Evolutionary conservation across 2,888 invertebrate species (phyloP).

Genomic region (Drosophila vallismaia): DNA sequence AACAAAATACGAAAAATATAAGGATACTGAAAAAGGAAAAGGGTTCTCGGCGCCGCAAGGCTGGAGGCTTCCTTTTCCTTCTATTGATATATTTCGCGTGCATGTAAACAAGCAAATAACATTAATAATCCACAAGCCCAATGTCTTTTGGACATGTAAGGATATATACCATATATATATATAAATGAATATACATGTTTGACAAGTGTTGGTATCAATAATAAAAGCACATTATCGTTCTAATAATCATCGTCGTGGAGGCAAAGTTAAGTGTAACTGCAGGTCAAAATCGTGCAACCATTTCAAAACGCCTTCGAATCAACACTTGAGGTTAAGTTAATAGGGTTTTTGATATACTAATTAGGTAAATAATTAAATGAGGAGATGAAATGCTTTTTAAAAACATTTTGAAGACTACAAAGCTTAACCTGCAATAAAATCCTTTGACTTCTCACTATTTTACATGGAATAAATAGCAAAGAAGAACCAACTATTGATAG

Average conservation of each 20-base stretch:
- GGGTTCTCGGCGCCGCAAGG: conserved; percentile 12
- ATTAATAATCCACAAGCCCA: conserved; percentile 56
- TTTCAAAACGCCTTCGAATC: conserved; percentile 3
- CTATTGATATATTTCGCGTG: conserved; percentile 61
- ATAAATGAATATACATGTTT: background rate
- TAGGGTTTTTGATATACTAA: too few relatives aligned
- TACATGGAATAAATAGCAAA: too few relatives aligned
- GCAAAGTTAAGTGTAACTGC: conserved; percentile 71
- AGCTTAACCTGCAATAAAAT: too few relatives aligned
- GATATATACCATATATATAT: background rate
- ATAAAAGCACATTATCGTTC: conserved; percentile 58
- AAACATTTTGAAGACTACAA: too few relatives aligned
- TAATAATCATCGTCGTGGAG: conserved; percentile 18
- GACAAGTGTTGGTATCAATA: conserved; percentile 70
- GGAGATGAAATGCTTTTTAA: too few relatives aligned
- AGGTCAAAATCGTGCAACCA: conserved; percentile 64
- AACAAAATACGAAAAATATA: background rate
- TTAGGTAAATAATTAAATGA: too few relatives aligned
- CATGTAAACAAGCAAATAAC: conserved; percentile 73
- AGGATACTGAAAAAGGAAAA: background rate
- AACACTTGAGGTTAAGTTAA: background rate
- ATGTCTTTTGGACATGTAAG: conserved; percentile 8
- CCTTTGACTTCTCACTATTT: too few relatives aligned
- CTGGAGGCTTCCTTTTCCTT: conserved; percentile 11
- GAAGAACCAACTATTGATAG: background rate